These are phyloP conservation scores for Trinectes maculatus DNA, from an alignment of 2,113 vertebrate genomes.

Conservation along the genomic window DNA sequence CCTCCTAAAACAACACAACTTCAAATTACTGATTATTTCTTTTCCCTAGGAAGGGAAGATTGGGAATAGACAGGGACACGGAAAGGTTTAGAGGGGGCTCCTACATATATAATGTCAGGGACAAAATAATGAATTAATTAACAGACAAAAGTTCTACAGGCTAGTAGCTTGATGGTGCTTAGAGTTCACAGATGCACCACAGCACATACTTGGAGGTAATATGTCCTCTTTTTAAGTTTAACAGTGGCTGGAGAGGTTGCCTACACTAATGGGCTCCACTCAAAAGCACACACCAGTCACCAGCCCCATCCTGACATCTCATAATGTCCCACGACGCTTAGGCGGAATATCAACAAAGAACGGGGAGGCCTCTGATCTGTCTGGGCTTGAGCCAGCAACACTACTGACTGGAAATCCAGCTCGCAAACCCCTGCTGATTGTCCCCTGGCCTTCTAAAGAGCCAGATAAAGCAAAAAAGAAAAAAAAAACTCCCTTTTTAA, in stretches of 20 bases:
- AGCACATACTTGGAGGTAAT: conserved; percentile 69
- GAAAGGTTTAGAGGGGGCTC: conserved; percentile 8
- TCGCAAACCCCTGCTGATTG: conserved; percentile 57
- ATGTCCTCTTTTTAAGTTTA: conserved; percentile 66
- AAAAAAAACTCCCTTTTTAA: not conserved
- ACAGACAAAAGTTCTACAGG: conserved; percentile 43
- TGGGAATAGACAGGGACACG: conserved; percentile 27
- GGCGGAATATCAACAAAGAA: conserved; percentile 49
- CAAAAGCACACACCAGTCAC: conserved; percentile 39
- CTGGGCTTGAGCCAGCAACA: conserved; percentile 55
- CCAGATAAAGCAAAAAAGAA: not conserved
- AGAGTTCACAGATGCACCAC: conserved; percentile 46
- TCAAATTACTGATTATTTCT: conserved; percentile 47
- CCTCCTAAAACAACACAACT: conserved; percentile 49
- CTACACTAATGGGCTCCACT: conserved; percentile 62
- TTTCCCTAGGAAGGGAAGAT: conserved; percentile 15
- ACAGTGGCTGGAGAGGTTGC: conserved; percentile 59
- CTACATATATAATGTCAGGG: conserved; percentile 35
- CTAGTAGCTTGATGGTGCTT: conserved; percentile 45
- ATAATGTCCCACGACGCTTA: conserved; percentile 15
- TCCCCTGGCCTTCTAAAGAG: conserved; percentile 43
- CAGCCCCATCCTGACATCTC: conserved; percentile 29
- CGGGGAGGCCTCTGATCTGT: conserved; percentile 43
- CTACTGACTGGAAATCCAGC: conserved; percentile 54
- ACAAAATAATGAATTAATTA: conserved; percentile 50